These are phyloP conservation scores for Echeneis naucrates DNA, from an alignment of 2,797 vertebrate genomes.

Conservation along the genomic window DNA sequence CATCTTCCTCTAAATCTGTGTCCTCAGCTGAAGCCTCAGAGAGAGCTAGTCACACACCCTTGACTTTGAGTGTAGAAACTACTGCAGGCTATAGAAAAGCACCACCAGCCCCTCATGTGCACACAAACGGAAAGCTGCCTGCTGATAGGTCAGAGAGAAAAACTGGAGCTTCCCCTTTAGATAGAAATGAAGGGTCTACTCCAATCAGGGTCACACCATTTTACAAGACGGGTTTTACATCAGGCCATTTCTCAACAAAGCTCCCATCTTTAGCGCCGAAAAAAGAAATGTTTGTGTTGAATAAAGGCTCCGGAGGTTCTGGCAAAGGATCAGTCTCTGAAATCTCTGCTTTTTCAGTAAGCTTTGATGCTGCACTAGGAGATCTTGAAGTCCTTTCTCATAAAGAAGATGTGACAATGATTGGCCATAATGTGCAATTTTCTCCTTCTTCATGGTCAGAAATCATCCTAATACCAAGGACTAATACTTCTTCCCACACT, in stretches of 20 bases:
- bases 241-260: constrained; percentile 27
- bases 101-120: constrained; percentile 7
- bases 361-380: constrained; percentile 30
- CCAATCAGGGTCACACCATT: constrained; percentile 26
- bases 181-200: constrained; percentile 36
- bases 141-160: constrained; percentile 36
- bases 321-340: constrained; percentile 12
- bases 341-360: constrained; percentile 1
- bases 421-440: constrained; percentile 15
- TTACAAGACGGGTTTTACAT: constrained; percentile 35
- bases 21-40: constrained; percentile 40
- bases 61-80: constrained; percentile 18
- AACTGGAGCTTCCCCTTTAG: constrained; percentile 28
- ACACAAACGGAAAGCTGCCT: constrained; percentile 12
- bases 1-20: constrained; percentile 6
- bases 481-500: constrained; percentile 24
- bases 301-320: constrained; percentile 33
- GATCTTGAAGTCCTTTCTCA: constrained; percentile 15
- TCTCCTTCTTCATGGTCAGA: constrained; percentile 45
- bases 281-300: constrained; percentile 35
- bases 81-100: constrained; percentile 21
- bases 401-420: constrained; percentile 26
- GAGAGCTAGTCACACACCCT: constrained; percentile 1
- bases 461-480: constrained; percentile 28
- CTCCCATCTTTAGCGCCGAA: constrained; percentile 42